These are phyloP conservation scores for Armadillidium nasatum DNA, from an alignment of 1,140 invertebrate genomes.

Conservation along the genomic window DNA sequence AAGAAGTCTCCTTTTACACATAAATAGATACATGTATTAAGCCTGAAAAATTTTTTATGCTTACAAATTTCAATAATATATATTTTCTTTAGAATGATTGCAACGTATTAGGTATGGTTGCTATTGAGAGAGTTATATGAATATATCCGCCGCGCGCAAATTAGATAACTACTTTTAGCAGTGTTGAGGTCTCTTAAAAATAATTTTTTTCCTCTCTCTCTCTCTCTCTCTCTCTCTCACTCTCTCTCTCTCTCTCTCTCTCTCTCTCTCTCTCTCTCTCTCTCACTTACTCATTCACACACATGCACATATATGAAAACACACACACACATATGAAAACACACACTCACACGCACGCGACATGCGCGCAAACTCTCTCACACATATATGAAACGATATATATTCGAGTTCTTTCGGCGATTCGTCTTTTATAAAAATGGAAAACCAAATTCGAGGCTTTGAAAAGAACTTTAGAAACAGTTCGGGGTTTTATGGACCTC, in stretches of 20 bases:
- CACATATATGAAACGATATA: too few relatives aligned
- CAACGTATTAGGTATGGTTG: neutral
- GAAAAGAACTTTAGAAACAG: constrained; percentile 4
- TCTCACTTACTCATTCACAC: neutral
- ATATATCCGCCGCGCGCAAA: neutral
- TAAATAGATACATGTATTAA: neutral
- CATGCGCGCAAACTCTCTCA: too few relatives aligned
- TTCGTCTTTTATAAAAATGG: neutral
- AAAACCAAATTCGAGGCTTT: neutral
- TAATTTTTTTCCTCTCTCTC: neutral
- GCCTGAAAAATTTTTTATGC: neutral
- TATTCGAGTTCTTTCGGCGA: neutral
- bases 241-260: neutral
- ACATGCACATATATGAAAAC: too few relatives aligned
- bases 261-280: neutral
- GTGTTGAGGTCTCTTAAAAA: neutral
- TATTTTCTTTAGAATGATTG: neutral
- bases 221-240: constrained; percentile 5
- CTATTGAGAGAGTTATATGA: neutral
- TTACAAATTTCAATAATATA: neutral
- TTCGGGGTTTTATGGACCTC: neutral
- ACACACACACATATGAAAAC: too few relatives aligned
- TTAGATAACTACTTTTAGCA: neutral
- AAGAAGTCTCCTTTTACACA: neutral
- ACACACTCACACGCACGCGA: too few relatives aligned